These are phyloP conservation scores for Turdus rufiventris DNA, from an alignment of 2,113 vertebrate genomes.

Conservation along the genomic window DNA sequence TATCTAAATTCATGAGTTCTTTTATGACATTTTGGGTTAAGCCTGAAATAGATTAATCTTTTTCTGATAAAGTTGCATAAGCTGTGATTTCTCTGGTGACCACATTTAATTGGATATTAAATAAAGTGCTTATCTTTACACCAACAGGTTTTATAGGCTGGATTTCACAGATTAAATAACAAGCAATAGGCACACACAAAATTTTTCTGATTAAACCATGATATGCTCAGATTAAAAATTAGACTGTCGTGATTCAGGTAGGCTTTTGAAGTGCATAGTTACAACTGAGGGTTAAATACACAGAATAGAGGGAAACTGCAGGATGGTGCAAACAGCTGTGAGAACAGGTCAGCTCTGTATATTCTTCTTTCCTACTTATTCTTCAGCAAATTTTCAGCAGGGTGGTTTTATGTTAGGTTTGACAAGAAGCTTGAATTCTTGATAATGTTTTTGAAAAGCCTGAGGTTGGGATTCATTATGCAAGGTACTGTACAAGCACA, in stretches of 20 bases:
- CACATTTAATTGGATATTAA: conserved; percentile 82
- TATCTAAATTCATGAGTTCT: conserved; percentile 85
- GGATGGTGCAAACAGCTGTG: background rate
- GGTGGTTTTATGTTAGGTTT: background rate
- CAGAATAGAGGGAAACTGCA: background rate
- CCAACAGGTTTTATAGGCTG: conserved; percentile 73
- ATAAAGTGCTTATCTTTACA: conserved; percentile 81
- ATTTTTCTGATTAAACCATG: conserved; percentile 1
- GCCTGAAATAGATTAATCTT: conserved; percentile 80
- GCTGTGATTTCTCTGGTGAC: conserved; percentile 79
- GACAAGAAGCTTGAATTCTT: conserved; percentile 16
- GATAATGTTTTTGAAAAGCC: conserved; percentile 18
- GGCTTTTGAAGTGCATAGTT: conserved; percentile 17
- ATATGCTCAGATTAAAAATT: conserved; percentile 61
- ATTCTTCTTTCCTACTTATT: background rate
- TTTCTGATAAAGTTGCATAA: conserved; percentile 81
- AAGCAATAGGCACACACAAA: conserved; percentile 30
- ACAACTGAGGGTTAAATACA: conserved; percentile 11
- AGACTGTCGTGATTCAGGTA: background rate
- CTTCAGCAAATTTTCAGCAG: background rate
- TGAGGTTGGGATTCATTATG: conserved; percentile 29
- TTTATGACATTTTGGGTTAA: conserved; percentile 77
- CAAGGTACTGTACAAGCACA: background rate
- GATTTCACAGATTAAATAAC: conserved; percentile 66
- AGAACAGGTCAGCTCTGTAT: background rate